Evolutionary conservation across 2,888 invertebrate species (phyloP), one percentile per base, ranked within the genome.

Genomic region (Megamerina dolium): DNA sequence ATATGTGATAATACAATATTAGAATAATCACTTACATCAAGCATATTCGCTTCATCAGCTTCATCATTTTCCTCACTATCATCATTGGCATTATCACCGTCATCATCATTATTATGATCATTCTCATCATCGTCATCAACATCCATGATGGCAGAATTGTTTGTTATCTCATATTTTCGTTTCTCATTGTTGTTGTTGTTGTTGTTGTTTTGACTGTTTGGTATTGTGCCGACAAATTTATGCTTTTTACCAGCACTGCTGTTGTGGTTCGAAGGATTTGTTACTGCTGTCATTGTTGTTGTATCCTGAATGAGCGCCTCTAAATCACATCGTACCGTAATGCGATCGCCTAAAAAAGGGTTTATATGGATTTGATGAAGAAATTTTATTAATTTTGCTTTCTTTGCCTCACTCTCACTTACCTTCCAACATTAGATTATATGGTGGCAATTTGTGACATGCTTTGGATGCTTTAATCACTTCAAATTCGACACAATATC

Each of bases 401-500:
- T n/a, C n/a, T n/a, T n/a, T n/a, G n/a, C n/a, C n/a, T n/a, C n/a
- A n/a, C n/a, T n/a, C n/a, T 35, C 19, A 49, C 42, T 63, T 74
- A 85, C 88, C 88, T 79, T 87, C 87, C 63, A 82, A 75, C 53
- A 89, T 72, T 3, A 81, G 70, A 51, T 82, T 81, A 63, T 85
- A 87, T 48, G 79, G 81, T 10, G 81, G 77, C 61, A 87, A 82
- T 59, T 82, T 79, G 65, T 84, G 81, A 68, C 89, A 89, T 6
- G 85, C 83, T 63, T 87, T 87, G 23, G 87, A 82, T 10, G 86
- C 83, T 72, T 87, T 89, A 51, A 83, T 77, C 42, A 92, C 82
- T 68, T 87, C 84, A 63, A 86, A 91, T 63, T 85, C 83, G 3
- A 89, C 85, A 69, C 89, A 89, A 70, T 92, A 90, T 68, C 92